Percentiles rank a stretch among this genome's conserved stretches.
Evolutionary conservation across 2,888 invertebrate genomes (phyloP).

Genomic region (Vanessa cardui): DNA sequence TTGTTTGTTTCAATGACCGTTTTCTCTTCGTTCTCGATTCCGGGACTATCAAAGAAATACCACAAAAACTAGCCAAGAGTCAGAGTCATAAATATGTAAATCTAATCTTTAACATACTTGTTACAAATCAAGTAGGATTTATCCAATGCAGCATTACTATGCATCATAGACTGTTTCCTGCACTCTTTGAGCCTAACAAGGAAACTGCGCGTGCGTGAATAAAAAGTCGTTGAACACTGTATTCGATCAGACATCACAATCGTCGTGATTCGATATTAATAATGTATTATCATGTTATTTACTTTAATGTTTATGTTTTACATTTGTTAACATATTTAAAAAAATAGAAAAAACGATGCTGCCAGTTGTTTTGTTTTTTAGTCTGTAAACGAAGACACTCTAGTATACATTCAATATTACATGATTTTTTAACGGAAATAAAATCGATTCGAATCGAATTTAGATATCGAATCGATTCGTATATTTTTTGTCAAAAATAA

Average conservation of each 20-base stretch:
- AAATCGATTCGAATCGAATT: too few relatives aligned
- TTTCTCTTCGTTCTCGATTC: conserved; percentile 17
- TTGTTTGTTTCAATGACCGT: too few relatives aligned
- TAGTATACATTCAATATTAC: too few relatives aligned
- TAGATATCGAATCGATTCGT: too few relatives aligned
- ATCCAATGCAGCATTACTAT: conserved; percentile 43
- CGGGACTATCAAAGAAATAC: background rate
- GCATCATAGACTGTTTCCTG: conserved; percentile 42
- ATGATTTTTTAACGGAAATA: too few relatives aligned
- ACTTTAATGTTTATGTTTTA: too few relatives aligned
- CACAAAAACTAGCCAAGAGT: conserved; percentile 15
- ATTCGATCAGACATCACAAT: conserved; percentile 27
- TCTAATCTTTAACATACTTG: conserved; percentile 36
- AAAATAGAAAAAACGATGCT: too few relatives aligned
- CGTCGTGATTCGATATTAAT: conserved; percentile 6
- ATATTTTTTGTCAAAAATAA: too few relatives aligned
- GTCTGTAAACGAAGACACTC: too few relatives aligned
- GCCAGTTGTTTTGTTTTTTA: too few relatives aligned
- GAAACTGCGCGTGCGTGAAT: conserved; percentile 43
- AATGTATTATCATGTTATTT: too few relatives aligned
- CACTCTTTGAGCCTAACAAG: conserved; percentile 41
- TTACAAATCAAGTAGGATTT: conserved; percentile 37
- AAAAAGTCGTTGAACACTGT: conserved; percentile 11
- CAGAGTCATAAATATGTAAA: conserved; percentile 33
- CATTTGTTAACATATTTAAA: too few relatives aligned